Conservation (phyloP, 2,113 vertebrate genomes). For the Galbula dea region DNA sequence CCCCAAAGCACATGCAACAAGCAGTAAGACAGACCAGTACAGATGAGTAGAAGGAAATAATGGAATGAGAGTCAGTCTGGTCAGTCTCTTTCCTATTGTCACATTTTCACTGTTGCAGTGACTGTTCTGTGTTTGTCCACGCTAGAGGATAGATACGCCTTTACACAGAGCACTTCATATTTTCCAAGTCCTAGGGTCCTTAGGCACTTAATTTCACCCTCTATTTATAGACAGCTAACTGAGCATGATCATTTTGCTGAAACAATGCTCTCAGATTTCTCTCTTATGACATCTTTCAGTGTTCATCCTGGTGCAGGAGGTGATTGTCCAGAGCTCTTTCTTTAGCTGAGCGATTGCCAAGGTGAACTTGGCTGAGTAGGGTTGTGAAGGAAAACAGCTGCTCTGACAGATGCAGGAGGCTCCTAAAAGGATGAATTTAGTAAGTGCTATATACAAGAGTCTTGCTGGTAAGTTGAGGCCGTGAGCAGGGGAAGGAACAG, state of each 20-base stretch:
- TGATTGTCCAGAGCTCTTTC: not conserved
- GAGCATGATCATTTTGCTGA: not conserved
- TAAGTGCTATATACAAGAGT: not conserved
- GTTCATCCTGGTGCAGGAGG: not conserved
- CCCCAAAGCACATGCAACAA: too few species aligned
- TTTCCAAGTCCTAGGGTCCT: not conserved
- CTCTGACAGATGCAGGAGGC: not conserved
- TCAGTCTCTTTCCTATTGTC: too few species aligned
- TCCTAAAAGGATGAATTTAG: slow-evolving; percentile 3
- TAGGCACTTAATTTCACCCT: not conserved
- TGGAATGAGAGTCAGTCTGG: too few species aligned
- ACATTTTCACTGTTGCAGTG: too few species aligned
- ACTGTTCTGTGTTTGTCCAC: not conserved
- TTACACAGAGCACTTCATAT: fast-evolving
- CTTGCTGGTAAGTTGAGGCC: slow-evolving; percentile 21
- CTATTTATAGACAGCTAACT: not conserved
- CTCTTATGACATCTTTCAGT: not conserved
- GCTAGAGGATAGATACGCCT: not conserved
- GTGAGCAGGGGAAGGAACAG: not conserved
- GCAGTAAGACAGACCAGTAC: too few species aligned
- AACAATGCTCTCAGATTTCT: not conserved
- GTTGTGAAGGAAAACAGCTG: slow-evolving; percentile 34
- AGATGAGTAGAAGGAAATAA: too few species aligned
- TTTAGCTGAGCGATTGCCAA: not conserved
- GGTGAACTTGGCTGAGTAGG: not conserved